Base-by-base conservation (phyloP, 2,113 vertebrate species). In the Pterocles burchelli region DNA sequence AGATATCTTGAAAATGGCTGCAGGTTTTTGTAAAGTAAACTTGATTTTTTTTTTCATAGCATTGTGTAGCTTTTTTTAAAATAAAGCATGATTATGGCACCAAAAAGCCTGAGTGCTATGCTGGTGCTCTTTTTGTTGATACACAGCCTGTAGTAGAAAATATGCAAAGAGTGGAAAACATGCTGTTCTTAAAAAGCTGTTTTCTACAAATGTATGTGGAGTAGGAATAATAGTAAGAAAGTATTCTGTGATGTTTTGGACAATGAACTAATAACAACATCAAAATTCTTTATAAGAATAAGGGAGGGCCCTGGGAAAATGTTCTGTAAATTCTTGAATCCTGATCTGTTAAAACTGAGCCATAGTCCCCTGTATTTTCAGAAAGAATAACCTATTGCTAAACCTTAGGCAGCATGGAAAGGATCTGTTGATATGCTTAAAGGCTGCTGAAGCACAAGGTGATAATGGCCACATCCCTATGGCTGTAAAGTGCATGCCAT, bases 1-100 rank as follows among this genome's bases (percentile, higher is more conserved):
- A 81, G 65, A 78, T 93, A 59, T 90, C 93, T 83, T 85, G 38
- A 83, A 85, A 66, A 85, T 28, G 36, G 66, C 70, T 84, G 95
- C 92, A 94, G 76, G 67, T 73, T 77, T 95, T 90, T 92, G 72
- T 95, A 84, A 96, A 95, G 52, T 71, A 84, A 92, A 93, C 43
- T 85, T 96, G 93, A 95, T 7, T 48, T 82, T 49, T 81, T 78
- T 93, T 75, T 54, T 21, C 68, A 80, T 94, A 93, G 85, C n/a
- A 36, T 90, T 93, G 58, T 97, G 72, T 94, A 90, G 85, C 13
- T 48, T 74, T 90, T 96, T 90, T 74, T 88, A 7, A 11, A 92
- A 97, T 97, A 97, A 97, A 97, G 92, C 88, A 94, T 93, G 86
- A 94, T 25, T 90, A 55, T 95, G 90, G 93, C 96, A 97, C 90